Evolutionary conservation across 2,888 invertebrate genomes (phyloP).

Genomic region (Ormyrus thymus): DNA sequence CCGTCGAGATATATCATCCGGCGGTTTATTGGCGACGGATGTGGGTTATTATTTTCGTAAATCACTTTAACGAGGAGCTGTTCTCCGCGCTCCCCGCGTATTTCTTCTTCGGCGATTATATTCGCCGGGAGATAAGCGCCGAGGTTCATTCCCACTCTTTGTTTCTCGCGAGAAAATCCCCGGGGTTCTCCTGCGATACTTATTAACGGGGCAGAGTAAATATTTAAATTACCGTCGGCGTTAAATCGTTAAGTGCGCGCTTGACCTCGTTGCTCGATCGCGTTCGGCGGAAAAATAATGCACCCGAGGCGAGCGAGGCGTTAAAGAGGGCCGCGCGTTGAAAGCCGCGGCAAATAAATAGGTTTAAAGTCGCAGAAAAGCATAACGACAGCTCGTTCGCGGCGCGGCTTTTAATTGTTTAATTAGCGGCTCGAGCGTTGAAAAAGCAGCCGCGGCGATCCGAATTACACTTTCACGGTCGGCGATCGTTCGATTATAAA

Average conservation of each 20-base stretch:
- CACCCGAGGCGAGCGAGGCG: no score
- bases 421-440: no score
- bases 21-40: slow-evolving; percentile 41
- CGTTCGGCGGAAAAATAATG: not conserved
- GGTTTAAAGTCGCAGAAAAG: no score
- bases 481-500: slow-evolving; percentile 21
- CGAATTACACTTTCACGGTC: not conserved
- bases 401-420: no score
- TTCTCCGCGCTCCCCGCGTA: not conserved
- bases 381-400: no score
- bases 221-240: slow-evolving; percentile 22
- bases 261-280: slow-evolving; percentile 19
- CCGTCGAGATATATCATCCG: slow-evolving; percentile 35
- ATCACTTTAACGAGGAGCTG: slow-evolving; percentile 49
- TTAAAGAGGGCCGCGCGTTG: no score
- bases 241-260: slow-evolving; percentile 8
- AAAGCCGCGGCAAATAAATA: no score
- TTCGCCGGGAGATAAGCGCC: slow-evolving; percentile 3
- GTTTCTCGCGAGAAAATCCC: not conserved
- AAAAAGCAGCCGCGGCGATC: not conserved
- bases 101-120: not conserved
- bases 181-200: not conserved
- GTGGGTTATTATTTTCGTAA: slow-evolving; percentile 55
- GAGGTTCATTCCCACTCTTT: slow-evolving; percentile 7
- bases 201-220: slow-evolving; percentile 25